These are phyloP conservation scores for Mesorhabditis sp. DNA, from an alignment of 2,888 invertebrate species.

Conservation along the genomic window DNA sequence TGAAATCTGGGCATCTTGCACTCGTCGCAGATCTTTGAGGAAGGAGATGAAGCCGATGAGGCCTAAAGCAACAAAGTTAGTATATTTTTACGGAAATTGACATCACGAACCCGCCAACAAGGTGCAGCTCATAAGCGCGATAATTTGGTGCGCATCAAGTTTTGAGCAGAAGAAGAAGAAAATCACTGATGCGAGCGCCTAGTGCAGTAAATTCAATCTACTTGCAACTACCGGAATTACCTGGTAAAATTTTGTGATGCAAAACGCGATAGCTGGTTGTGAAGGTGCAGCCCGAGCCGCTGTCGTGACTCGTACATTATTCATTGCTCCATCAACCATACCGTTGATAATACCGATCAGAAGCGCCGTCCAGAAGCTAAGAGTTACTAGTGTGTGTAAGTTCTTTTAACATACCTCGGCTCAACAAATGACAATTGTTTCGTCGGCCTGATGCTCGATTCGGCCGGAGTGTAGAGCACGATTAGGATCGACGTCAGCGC, in stretches of 20 bases:
- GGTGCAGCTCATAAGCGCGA: slow-evolving; percentile 1
- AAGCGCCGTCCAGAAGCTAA: slow-evolving; percentile 17
- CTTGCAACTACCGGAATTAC: too few relatives aligned
- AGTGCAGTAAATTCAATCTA: not conserved
- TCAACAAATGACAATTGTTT: not conserved
- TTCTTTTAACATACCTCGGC: not conserved
- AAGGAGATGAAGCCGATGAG: not conserved
- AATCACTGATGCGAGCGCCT: not conserved
- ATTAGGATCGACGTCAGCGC: slow-evolving; percentile 16
- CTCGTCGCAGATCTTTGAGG: slow-evolving; percentile 1
- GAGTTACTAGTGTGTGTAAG: not conserved
- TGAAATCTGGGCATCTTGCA: not conserved
- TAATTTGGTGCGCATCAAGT: not conserved
- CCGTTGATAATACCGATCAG: slow-evolving; percentile 27
- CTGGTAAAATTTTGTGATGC: slow-evolving; percentile 39
- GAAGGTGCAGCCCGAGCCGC: slow-evolving; percentile 31
- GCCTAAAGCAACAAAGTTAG: not conserved
- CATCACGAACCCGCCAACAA: slow-evolving; percentile 10
- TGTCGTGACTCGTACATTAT: slow-evolving; percentile 28
- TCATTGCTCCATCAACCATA: slow-evolving; percentile 32
- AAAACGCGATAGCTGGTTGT: slow-evolving; percentile 30
- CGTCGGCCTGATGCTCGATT: slow-evolving; percentile 28
- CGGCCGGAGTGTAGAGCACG: slow-evolving; percentile 25
- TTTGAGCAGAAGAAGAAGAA: not conserved
- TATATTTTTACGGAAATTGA: not conserved